phyloP scores from a whole-genome alignment of 35 echinoderm and acorn worm genomes.

The Ptychodera flava region DNA sequence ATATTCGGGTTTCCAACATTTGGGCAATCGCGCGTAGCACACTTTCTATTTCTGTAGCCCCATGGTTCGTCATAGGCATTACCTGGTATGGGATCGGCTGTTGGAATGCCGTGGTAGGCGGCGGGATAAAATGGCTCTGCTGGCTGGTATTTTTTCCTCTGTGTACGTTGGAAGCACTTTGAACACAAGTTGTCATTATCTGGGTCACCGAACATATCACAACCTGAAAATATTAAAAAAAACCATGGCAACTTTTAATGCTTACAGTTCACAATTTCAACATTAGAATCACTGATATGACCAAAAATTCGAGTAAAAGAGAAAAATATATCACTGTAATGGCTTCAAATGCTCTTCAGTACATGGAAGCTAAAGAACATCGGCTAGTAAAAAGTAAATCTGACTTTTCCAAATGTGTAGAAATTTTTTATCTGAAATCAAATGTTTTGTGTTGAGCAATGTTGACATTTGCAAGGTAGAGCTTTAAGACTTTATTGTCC shows the following conservation, averaged over 20 bases:
- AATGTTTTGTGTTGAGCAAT: too few relatives aligned
- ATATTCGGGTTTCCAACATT: conserved; percentile 48
- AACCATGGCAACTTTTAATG: not conserved
- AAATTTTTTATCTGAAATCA: too few relatives aligned
- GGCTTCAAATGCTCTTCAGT: too few relatives aligned
- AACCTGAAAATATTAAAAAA: not conserved
- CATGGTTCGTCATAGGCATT: not conserved
- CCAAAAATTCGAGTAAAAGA: not conserved
- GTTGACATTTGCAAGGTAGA: too few relatives aligned
- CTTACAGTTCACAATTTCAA: not conserved
- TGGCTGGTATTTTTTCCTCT: not conserved
- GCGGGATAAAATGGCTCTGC: too few relatives aligned
- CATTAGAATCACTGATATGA: not conserved
- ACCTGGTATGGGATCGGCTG: not conserved
- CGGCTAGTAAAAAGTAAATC: too few relatives aligned
- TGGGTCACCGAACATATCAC: conserved; percentile 45
- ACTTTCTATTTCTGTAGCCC: conserved; percentile 23
- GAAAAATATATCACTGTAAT: too few relatives aligned
- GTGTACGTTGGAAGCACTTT: conserved; percentile 23
- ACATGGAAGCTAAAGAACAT: too few relatives aligned
- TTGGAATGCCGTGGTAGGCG: not conserved
- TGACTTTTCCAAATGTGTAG: too few relatives aligned
- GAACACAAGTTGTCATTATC: conserved; percentile 26
- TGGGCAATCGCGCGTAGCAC: conserved; percentile 5
- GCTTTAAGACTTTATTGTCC: too few relatives aligned